These are phyloP conservation scores for Drosophila picticornis DNA, from an alignment of 2,888 invertebrate genomes.

Conservation along the genomic window DNA sequence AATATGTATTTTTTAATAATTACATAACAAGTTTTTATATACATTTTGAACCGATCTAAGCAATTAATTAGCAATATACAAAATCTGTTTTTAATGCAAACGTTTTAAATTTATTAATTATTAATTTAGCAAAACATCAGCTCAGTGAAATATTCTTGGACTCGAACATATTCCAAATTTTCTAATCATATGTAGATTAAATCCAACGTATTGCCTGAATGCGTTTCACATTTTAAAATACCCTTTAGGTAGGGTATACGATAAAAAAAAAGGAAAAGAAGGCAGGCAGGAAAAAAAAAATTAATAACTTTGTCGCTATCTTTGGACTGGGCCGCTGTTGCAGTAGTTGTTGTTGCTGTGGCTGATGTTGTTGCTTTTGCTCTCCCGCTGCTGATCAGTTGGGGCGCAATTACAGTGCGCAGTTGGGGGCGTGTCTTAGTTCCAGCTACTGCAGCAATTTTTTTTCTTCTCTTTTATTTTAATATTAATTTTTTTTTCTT, in stretches of 20 bases:
- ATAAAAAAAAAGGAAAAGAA: not conserved
- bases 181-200: not conserved
- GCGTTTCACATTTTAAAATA: not conserved
- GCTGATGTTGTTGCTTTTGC: conserved; percentile 9
- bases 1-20: not conserved
- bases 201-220: no score
- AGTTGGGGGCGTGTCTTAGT: conserved; percentile 53
- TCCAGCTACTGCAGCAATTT: conserved; percentile 42
- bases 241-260: conserved; percentile 11
- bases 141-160: not conserved
- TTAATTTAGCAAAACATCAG: not conserved
- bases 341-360: not conserved
- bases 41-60: not conserved
- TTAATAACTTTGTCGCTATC: conserved; percentile 56
- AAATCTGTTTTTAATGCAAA: not conserved
- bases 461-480: conserved; percentile 34
- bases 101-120: not conserved
- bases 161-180: not conserved
- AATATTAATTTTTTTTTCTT: conserved; percentile 30
- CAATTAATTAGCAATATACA: not conserved
- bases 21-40: not conserved
- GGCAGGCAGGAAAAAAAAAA: conserved; percentile 24
- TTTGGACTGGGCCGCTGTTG: conserved; percentile 30
- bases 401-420: conserved; percentile 75
- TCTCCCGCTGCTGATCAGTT: conserved; percentile 65